A percentile compares a stretch with the other conserved stretches of the same genome.
phyloP scores from a whole-genome alignment of 2,797 vertebrate species.

The Pseudochaenichthys georgianus region DNA sequence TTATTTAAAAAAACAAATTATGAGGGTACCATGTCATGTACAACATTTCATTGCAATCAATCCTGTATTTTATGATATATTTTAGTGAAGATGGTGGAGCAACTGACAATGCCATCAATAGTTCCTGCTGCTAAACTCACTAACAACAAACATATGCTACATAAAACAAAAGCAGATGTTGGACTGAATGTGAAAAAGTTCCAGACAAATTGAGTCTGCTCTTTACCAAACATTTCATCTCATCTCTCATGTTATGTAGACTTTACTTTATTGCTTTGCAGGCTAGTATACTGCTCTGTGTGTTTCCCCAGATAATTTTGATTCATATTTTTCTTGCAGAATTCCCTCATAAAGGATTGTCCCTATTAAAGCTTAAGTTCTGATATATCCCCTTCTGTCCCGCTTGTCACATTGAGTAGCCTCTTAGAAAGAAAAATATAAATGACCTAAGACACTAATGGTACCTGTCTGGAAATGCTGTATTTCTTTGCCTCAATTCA shows the following conservation, averaged over 20 bases:
- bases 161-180: not conserved
- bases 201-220: not conserved
- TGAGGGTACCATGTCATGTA: not conserved
- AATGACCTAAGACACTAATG: slow-evolving; percentile 3
- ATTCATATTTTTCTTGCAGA: not conserved
- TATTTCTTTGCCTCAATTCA: slow-evolving; percentile 35
- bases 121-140: not conserved
- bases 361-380: not conserved
- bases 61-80: not conserved
- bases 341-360: not conserved
- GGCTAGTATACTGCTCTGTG: not conserved
- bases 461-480: not conserved
- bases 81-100: too few relatives aligned
- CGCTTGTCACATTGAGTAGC: not conserved
- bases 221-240: not conserved
- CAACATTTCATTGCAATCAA: not conserved
- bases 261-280: not conserved
- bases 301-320: not conserved
- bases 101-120: not conserved
- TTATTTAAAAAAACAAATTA: too few relatives aligned
- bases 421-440: not conserved
- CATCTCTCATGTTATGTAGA: not conserved
- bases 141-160: not conserved
- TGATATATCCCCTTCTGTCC: slow-evolving; percentile 10
- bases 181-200: not conserved